Evolutionary conservation across 2,113 vertebrate genomes (phyloP).

Genomic region (Clupea harengus): DNA sequence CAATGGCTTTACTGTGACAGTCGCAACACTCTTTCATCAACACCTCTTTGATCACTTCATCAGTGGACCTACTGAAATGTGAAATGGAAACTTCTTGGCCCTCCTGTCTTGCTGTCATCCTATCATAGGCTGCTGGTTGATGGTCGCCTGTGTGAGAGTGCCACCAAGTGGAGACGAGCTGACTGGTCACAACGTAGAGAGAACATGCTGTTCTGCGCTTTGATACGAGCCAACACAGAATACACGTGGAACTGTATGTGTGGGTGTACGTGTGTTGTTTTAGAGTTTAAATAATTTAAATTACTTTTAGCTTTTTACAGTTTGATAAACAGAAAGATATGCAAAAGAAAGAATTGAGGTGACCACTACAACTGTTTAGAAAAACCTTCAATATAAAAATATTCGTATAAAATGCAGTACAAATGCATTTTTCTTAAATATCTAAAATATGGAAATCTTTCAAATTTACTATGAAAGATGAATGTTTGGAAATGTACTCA

Average conservation of each 20-base stretch:
- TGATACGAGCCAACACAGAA: neutral
- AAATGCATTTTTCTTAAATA: neutral
- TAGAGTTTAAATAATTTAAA: neutral
- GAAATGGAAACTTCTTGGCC: neutral
- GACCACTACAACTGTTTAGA: neutral
- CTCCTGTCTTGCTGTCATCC: neutral
- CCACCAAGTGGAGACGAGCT: constrained; percentile 37
- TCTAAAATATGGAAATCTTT: neutral
- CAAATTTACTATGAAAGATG: neutral
- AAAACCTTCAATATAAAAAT: neutral
- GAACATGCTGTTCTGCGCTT: neutral
- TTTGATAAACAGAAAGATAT: neutral
- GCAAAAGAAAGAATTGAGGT: neutral
- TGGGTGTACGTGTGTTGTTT: neutral
- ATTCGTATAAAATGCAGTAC: too few species aligned
- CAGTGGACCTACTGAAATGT: neutral
- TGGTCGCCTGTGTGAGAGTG: constrained; percentile 24
- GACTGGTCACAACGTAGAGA: neutral
- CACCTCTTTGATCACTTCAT: neutral
- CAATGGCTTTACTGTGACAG: neutral
- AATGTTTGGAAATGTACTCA: neutral
- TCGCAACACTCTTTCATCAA: neutral
- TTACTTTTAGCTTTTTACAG: neutral
- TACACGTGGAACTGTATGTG: neutral
- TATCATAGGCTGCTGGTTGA: too few species aligned